Evolutionary conservation across 2,797 vertebrate genomes (phyloP), one percentile per base, ranked within the genome.

Genomic region (Rhinogobio ventralis): DNA sequence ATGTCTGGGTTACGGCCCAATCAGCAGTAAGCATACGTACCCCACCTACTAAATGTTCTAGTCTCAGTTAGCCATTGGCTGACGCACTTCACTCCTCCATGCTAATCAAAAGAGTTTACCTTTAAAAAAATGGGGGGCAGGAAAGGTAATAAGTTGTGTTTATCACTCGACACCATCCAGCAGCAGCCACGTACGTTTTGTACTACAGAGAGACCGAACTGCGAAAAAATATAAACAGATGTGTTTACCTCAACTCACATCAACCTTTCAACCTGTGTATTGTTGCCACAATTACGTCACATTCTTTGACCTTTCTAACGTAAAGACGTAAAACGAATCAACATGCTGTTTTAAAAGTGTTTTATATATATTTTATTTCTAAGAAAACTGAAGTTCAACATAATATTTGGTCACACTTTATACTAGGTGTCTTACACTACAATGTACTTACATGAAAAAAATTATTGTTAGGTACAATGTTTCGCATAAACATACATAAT

Each of bases 1-100:
- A 87, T 91, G 91, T 90, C 74, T 72, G 5, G 67, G 14, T 23
- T n/a, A 51, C 7, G 49, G 88, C 87, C 94, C 94, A 94, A 94
- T 95, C 90, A 91, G 78, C 87, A 87, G 33, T 10, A 69, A 53
- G 80, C 76, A 84, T 86, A 76, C 87, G 88, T 86, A 73, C 90
- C 91, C 92, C 94, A 92, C 94, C 95, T 92, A 88, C 86, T 85
- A 57, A 81, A 62, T 42, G 10, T 67, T 30, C 33, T 83, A 85
- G 5, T 66, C 17, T 2, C 62, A 82, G 1, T 10, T 84, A 69
- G 64, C 25, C 72, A 94, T 94, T 95, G 93, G 93, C 83, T 81
- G 78, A 87, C 17, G 64, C 13, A 76, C 84, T 42, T 83, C 33
- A 83, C 86, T 87, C 81, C 90, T 88, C 87, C 68, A 85, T 87